phyloP scores from a whole-genome alignment of 2,888 invertebrate species.

The Tryphoninae sp. region DNA sequence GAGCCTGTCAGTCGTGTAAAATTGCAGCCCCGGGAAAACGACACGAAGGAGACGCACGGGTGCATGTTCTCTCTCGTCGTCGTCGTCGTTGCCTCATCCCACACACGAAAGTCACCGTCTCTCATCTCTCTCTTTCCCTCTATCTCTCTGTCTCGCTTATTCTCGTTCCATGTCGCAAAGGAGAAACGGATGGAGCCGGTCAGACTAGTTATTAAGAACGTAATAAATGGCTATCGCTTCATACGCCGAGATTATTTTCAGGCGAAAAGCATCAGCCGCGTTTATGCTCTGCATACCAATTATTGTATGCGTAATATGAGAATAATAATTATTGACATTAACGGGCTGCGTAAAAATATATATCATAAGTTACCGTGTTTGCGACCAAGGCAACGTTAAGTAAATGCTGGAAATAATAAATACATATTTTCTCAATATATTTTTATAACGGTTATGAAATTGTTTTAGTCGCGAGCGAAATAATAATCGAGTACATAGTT shows the following conservation, averaged over 20 bases:
- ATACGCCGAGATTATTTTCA: constrained; percentile 39
- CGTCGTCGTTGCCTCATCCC: constrained; percentile 49
- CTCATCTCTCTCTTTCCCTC: constrained; percentile 35
- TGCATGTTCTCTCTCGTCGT: constrained; percentile 45
- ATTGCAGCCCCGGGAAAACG: constrained; percentile 48
- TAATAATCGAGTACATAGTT: too few relatives aligned
- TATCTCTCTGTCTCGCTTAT: constrained; percentile 33
- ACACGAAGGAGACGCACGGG: constrained; percentile 44
- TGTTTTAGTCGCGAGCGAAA: too few relatives aligned
- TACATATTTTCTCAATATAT: too few relatives aligned
- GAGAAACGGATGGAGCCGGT: constrained; percentile 55
- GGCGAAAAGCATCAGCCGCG: constrained; percentile 31
- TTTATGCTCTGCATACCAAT: constrained; percentile 34
- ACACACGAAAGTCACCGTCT: constrained; percentile 40
- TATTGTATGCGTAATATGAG: constrained; percentile 20
- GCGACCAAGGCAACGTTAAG: background rate
- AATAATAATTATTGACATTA: constrained; percentile 50
- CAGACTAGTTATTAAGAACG: constrained; percentile 58
- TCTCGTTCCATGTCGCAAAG: constrained; percentile 35
- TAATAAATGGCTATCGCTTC: constrained; percentile 57
- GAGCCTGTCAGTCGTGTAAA: constrained; percentile 55
- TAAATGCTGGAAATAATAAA: constrained; percentile 12
- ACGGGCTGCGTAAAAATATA: background rate
- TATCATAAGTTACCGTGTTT: constrained; percentile 10
- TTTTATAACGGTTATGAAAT: too few relatives aligned